A percentile compares a stretch with the other conserved stretches of the same genome.
Conservation (phyloP, 1,140 invertebrate species). For the Acromyrmex charruanus region DNA sequence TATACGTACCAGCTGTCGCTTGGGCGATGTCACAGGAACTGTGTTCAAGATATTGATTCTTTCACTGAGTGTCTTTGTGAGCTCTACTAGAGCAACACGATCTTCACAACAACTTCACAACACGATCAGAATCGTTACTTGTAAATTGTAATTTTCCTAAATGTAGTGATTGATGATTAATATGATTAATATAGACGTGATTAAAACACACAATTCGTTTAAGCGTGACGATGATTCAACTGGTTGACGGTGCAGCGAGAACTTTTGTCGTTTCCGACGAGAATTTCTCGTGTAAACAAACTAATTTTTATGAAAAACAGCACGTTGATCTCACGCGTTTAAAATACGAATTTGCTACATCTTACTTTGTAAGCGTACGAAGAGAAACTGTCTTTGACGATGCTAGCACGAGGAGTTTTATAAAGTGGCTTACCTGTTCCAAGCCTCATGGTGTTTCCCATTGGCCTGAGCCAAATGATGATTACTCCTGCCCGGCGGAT, state of each 20-base stretch:
- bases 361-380: slow-evolving; percentile 63
- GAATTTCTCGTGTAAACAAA: not conserved
- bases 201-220: not conserved
- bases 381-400: slow-evolving; percentile 68
- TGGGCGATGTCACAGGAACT: not conserved
- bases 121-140: not conserved
- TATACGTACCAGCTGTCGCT: slow-evolving; percentile 45
- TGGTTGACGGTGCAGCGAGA: not conserved
- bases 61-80: not conserved
- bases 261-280: not conserved
- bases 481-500: slow-evolving; percentile 74
- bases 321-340: slow-evolving; percentile 5
- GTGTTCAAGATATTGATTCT: not conserved
- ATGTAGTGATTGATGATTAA: no score
- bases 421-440: slow-evolving; percentile 66
- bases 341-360: slow-evolving; percentile 31
- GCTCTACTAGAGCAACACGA: not conserved
- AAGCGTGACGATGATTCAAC: not conserved
- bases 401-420: slow-evolving; percentile 67
- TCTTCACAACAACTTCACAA: no score
- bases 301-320: not conserved
- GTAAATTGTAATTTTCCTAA: not conserved
- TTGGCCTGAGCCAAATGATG: slow-evolving; percentile 77
- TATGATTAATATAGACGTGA: no score
- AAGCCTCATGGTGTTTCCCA: slow-evolving; percentile 75